Base-by-base conservation (phyloP, 1,140 invertebrate species). In the Ericerus pela region DNA sequence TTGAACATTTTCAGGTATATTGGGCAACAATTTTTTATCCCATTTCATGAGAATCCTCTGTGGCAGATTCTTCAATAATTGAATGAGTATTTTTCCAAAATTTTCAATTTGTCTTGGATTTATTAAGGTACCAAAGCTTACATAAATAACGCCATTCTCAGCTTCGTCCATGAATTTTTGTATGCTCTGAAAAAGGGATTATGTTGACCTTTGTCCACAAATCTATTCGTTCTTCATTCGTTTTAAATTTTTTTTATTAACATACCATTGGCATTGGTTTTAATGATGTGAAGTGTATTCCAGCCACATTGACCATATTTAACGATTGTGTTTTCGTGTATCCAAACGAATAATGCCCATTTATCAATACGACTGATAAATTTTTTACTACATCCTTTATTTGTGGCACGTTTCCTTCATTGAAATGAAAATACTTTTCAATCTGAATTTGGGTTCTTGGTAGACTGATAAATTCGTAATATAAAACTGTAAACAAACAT, bases 1-100 rank as follows among this genome's bases (percentile, higher is more conserved):
- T 61, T 75, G 74, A 36, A 84, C 70, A 68, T 85, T 85, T 54
- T 73, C 66, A 12, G 78, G 75, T 20, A 56, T 47, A 14, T 73
- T 67, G 1, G 72, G 63, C 58, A 77, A 62, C 1, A 69, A 69
- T 6, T 80, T 73, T 51, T 71, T 73, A 65, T 83, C 80, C 79
- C 79, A 85, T 71, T 82, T 84, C 80, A 80, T 82, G 51, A 85
- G 69, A 30, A 84, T 76, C 12, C 14, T 10, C 8, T 47, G 26
- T 4, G 41, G 11, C 14, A 47, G 41, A 3, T 20, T 47, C 26
- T 47, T 24, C 3, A 47, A 24, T 14, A 47, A 24, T 16, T 47
- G 3, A 4, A 24, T 24, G 26, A 47, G 14, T 47, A 3, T 24
- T 8, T 10, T 16, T 24, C 41, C 18, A 2, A 47, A 5, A 3